Conservation (phyloP, 1,140 invertebrate species). For the Eufriesea mexicana region DNA sequence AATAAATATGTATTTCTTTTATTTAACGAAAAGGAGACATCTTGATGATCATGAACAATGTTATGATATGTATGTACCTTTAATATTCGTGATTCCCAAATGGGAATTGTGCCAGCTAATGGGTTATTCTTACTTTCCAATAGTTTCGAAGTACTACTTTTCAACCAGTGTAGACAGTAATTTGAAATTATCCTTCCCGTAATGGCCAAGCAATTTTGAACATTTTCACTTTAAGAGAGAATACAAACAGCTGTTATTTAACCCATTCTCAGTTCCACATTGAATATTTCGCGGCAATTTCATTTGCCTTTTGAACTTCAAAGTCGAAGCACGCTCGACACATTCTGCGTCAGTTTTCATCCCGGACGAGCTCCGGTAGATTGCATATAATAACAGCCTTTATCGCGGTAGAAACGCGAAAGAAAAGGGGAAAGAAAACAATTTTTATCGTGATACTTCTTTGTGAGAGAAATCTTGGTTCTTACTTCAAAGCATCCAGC, state of each 20-base stretch:
- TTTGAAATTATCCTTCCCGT: no score
- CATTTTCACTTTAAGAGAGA: not conserved
- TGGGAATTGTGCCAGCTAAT: no score
- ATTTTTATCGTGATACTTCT: not conserved
- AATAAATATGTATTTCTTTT: no score
- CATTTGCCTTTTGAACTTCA: not conserved
- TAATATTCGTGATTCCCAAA: no score
- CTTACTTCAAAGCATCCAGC: no score
- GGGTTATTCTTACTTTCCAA: not conserved
- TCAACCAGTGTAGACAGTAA: no score
- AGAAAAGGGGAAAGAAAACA: not conserved
- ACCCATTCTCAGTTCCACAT: not conserved
- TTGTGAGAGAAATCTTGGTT: not conserved
- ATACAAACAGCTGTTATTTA: not conserved
- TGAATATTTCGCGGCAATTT: not conserved
- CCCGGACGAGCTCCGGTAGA: not conserved
- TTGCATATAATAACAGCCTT: conserved; percentile 14
- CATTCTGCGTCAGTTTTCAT: not conserved
- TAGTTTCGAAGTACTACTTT: no score
- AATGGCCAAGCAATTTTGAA: not conserved
- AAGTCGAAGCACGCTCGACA: not conserved
- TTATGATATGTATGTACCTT: no score
- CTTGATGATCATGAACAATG: no score
- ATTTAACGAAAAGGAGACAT: no score
- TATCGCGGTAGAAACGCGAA: not conserved